Base-by-base conservation (phyloP, 2,888 invertebrate species). In the Candidula unifasciata region DNA sequence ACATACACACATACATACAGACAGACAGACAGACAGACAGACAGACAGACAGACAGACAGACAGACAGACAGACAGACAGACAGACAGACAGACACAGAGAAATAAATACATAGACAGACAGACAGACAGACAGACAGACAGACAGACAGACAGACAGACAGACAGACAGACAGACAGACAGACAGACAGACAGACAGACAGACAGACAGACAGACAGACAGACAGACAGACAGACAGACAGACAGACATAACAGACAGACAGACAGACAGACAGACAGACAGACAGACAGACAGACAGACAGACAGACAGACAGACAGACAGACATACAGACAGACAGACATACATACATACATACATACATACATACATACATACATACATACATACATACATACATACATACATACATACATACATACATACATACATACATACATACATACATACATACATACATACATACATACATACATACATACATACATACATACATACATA, bases 131-230 rank as follows among this genome's bases (percentile, higher is more conserved):
- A 74, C 35, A 74, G 74, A 76, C 76, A 44, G 66, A 66, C 66
- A 66, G 66, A 66, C 27, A 66, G 66, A 44, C 44, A 44, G 44
- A 44, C 44, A n/a, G n/a, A n/a, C n/a, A n/a, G n/a, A n/a, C n/a
- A n/a, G n/a, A n/a, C n/a, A 44, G 44, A 44, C 44, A 44, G 44
- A 44, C 44, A 44, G 44, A 66, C 27, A 66, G 66, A 66, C 27
- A 66, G 66, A 66, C 27, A 66, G 66, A 66, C 27, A 66, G 66
- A 6, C 66, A 66, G 74, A 74, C 35, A 74, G 74, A 74, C 35
- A 74, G 74, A 74, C 35, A 74, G 74, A 74, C 35, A 74, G 74
- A 74, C 35, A 74, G 74, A 74, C 35, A 74, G 74, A 74, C 35
- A 74, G 74, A 76, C 76, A 44, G 66, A 66, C 66, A 66, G 66